Evolutionary conservation across 2,888 invertebrate species (phyloP).

Genomic region (Sesamia inferens): DNA sequence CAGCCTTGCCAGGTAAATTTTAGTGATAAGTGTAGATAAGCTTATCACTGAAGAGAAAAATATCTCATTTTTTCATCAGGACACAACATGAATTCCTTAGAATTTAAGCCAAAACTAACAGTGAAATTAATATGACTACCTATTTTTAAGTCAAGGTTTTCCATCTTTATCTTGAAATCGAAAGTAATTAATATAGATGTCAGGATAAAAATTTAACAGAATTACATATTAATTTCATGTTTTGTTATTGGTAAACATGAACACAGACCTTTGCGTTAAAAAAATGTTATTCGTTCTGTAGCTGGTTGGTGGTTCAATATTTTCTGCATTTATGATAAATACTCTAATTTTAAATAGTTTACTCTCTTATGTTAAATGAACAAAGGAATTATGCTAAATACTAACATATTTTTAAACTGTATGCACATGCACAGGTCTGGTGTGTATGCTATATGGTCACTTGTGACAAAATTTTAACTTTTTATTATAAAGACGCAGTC

Average conservation of each 20-base stretch:
- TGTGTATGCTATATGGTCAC: conserved; percentile 38
- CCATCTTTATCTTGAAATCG: background rate
- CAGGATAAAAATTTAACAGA: background rate
- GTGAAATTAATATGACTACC: background rate
- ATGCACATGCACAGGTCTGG: conserved; percentile 16
- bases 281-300: no score
- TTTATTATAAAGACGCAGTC: background rate
- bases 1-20: background rate
- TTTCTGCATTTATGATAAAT: conserved; percentile 63
- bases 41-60: background rate
- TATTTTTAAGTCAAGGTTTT: background rate
- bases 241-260: background rate
- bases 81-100: background rate
- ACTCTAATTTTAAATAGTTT: conserved; percentile 46
- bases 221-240: background rate
- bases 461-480: conserved; percentile 8
- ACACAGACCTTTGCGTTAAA: no score
- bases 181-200: background rate
- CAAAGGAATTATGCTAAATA: background rate
- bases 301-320: conserved; percentile 2
- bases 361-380: conserved; percentile 57
- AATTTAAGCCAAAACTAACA: background rate
- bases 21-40: background rate
- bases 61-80: no score
- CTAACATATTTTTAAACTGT: background rate